Base-by-base conservation (phyloP, 2,888 invertebrate species). In the Pristionchus exspectatus region DNA sequence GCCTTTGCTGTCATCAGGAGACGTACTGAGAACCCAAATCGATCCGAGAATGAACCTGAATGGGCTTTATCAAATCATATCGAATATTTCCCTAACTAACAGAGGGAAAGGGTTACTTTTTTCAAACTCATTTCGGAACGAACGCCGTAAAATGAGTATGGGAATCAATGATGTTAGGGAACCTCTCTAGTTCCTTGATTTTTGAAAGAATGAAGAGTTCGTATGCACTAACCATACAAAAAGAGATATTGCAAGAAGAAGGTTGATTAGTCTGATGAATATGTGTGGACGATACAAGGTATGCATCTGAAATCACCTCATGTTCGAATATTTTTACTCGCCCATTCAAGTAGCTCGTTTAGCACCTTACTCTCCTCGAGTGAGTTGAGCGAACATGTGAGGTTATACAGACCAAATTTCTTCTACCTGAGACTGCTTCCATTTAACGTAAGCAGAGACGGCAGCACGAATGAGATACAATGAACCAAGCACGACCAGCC, bases 381-480 rank as follows among this genome's bases (percentile, higher is more conserved):
- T 5, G 38, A 38, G 38, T 38, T 38, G 3, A 38, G 38, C 38
- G 38, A 38, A 5, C 5, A 38, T 38, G 38, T 38, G 38, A 38
- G 38, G 38, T 38, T 38, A 38, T 38, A 38, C 38, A 38, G 38
- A 38, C 38, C 38, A 38, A 38, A 38, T 69, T 2, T 66, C 27
- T 27, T 66, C 74, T 10, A 90, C 91, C 90, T 89, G 89, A 27
- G 87, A 87, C 56, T 90, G 27, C 72, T 90, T 90, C 88, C 69
- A 96, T 85, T 97, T 95, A 95, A 96, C 96, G 27, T 66, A 88
- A 24, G 59, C 59, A 38, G 69, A 54, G 88, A 96, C 95, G 33
- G 97, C 94, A 93, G 97, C 97, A 94, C 96, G 97, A 89, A 97
- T 95, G 88, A 97, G 96, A n/a, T 96, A 96, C 94, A 97, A 96